Conservation (phyloP, 1,140 invertebrate genomes). For the Anagrus nilaparvatae region DNA sequence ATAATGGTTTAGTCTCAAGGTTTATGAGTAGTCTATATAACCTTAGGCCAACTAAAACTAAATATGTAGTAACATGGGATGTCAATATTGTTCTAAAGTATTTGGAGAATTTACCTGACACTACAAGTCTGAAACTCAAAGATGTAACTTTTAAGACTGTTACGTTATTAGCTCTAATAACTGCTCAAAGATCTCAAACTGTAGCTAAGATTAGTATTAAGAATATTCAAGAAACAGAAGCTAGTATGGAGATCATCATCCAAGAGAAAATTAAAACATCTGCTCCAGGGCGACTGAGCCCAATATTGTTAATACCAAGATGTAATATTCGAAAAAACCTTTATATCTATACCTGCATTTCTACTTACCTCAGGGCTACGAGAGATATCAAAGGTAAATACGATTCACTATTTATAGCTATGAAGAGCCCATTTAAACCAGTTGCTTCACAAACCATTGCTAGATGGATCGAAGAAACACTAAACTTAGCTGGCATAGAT, state of each 20-base stretch:
- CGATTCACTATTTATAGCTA: conserved; percentile 17
- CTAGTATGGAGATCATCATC: conserved; percentile 12
- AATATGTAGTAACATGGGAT: conserved; percentile 25
- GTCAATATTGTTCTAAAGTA: conserved; percentile 17
- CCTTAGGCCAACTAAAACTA: conserved; percentile 19
- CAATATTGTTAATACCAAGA: not conserved
- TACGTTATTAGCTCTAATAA: conserved; percentile 20
- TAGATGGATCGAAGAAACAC: conserved; percentile 19
- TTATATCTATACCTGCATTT: not conserved
- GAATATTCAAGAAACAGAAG: conserved; percentile 6
- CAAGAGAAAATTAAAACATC: conserved; percentile 15
- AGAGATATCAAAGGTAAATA: conserved; percentile 1
- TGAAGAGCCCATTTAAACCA: conserved; percentile 17
- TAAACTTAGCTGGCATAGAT: conserved; percentile 19
- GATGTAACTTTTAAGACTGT: conserved; percentile 16
- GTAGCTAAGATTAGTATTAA: conserved; percentile 19
- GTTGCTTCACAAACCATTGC: conserved; percentile 19
- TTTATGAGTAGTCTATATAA: conserved; percentile 23
- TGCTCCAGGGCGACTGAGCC: not conserved
- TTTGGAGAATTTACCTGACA: conserved; percentile 11
- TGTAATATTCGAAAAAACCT: not conserved
- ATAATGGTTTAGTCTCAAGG: conserved; percentile 14
- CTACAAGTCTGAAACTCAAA: conserved; percentile 7
- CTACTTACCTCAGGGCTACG: conserved; percentile 4
- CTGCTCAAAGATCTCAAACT: conserved; percentile 21